A percentile compares a stretch with the other conserved stretches of the same genome.
Conservation (phyloP, 2,888 invertebrate species). For the Anoncus sp. region DNA sequence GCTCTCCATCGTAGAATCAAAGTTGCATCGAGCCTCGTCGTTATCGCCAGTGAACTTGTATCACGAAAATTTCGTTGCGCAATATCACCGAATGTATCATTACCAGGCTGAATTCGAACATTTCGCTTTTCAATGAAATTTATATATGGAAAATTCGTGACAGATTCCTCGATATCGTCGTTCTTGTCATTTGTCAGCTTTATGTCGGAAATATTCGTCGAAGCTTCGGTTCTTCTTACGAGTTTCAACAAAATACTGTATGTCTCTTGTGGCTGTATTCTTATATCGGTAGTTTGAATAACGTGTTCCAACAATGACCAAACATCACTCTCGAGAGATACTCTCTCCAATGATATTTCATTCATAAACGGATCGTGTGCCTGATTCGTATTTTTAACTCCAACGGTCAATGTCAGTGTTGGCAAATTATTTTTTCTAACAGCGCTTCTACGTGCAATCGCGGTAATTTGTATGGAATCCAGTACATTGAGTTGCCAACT, state of each 20-base stretch:
- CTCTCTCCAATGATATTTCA: slow-evolving; percentile 85
- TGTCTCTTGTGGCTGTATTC: slow-evolving; percentile 84
- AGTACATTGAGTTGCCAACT: slow-evolving; percentile 87
- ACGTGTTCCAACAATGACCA: slow-evolving; percentile 85
- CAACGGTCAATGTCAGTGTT: slow-evolving; percentile 88
- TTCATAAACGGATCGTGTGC: slow-evolving; percentile 86
- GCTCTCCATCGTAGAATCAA: slow-evolving; percentile 85
- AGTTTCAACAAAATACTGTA: slow-evolving; percentile 85
- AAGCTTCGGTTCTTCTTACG: slow-evolving; percentile 74
- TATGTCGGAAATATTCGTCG: slow-evolving; percentile 80
- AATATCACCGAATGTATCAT: too few species aligned
- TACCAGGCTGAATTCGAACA: slow-evolving; percentile 73
- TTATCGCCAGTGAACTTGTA: slow-evolving; percentile 60
- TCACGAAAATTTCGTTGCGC: too few species aligned
- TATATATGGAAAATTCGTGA: slow-evolving; percentile 80
- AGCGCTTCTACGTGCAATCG: slow-evolving; percentile 85
- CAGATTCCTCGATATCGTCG: slow-evolving; percentile 44
- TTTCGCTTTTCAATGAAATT: slow-evolving; percentile 84
- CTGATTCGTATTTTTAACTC: slow-evolving; percentile 88
- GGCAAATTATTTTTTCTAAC: slow-evolving; percentile 79
- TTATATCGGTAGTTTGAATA: slow-evolving; percentile 79
- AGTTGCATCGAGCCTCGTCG: slow-evolving; percentile 78
- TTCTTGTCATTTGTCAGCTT: slow-evolving; percentile 68
- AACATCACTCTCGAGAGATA: slow-evolving; percentile 86
- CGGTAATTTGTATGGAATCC: slow-evolving; percentile 86